A percentile compares a stretch with the other conserved stretches of the same genome.
phyloP scores from a whole-genome alignment of 2,113 vertebrate genomes.

The Tiliqua scincoides region DNA sequence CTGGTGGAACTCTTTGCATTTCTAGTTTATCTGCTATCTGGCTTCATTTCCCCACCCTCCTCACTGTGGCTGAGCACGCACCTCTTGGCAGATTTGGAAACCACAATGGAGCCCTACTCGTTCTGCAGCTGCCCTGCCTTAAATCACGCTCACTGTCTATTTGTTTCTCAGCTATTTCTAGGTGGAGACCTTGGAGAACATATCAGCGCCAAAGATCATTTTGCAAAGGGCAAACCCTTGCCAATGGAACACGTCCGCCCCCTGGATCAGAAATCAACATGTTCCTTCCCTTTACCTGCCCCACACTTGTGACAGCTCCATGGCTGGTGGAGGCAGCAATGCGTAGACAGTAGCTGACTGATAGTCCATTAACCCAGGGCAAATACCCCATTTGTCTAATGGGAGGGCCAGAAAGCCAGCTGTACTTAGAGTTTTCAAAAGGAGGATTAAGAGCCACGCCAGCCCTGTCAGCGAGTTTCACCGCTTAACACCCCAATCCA shows the following conservation, averaged over 20 bases:
- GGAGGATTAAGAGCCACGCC: neutral
- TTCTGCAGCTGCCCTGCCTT: constrained; percentile 3
- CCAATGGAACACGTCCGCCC: neutral
- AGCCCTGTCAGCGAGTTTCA: neutral
- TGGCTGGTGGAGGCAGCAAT: neutral
- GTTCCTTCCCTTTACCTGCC: neutral
- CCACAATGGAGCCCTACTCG: constrained; percentile 8
- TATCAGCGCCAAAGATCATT: neutral
- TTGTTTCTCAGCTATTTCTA: constrained; percentile 3
- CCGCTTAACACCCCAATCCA: neutral
- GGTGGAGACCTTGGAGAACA: neutral
- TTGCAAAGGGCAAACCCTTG: neutral
- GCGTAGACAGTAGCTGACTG: neutral
- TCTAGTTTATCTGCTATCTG: neutral
- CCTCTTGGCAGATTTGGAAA: constrained; percentile 9
- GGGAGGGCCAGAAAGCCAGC: neutral
- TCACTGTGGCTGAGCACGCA: neutral
- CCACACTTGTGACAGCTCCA: neutral
- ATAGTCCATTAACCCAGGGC: neutral
- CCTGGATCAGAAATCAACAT: neutral
- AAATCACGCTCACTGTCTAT: neutral
- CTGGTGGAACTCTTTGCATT: neutral
- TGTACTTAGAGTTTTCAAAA: constrained; percentile 1
- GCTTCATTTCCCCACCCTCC: neutral
- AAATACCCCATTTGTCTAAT: neutral